Evolutionary conservation across 2,888 invertebrate genomes (phyloP), one percentile per base, ranked within the genome.

Genomic region (Acrocyrtus sp.): DNA sequence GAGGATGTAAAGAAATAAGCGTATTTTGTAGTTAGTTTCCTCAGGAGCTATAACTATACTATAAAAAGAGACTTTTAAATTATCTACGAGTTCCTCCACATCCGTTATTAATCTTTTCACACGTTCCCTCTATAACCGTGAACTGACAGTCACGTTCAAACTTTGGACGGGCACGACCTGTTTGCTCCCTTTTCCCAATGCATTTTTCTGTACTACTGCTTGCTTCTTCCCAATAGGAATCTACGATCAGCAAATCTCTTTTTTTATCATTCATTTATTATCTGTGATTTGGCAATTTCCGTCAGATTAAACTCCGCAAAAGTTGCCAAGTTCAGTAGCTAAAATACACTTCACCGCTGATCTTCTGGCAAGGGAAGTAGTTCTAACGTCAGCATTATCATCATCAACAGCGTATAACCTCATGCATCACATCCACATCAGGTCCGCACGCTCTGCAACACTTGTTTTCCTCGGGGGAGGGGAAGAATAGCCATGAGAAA

Each of bases 51-150:
- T n/a, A n/a, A n/a, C n/a, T n/a, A n/a, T n/a, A n/a, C n/a, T n/a
- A n/a, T n/a, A n/a, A n/a, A n/a, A n/a, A n/a, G n/a, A n/a, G n/a
- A n/a, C 26, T 26, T 54, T 54, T 65, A 65, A 54, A 65, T 54
- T 65, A 65, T 51, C 63, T 47, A 45, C 54, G 53, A 65, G 57
- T 57, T 57, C 57, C 66, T 39, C 39, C 39, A 39, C 47, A 57
- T 66, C 48, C 41, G 56, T 66, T 56, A 66, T 66, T 66, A 56
- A 66, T 66, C 57, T 66, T 66, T 48, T 56, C n/a, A n/a, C 66
- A 66, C 57, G 66, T 57, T 57, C 17, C 66, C 26, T 48, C 57
- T 48, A 50, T 53, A 66, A 57, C 57, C 66, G 66, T 47, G 24
- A 39, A 47, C 66, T 47, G 56, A 66, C 66, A 56, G 57, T 66